These are phyloP conservation scores for Bombus confusus DNA, from an alignment of 1,140 invertebrate genomes.

Conservation along the genomic window DNA sequence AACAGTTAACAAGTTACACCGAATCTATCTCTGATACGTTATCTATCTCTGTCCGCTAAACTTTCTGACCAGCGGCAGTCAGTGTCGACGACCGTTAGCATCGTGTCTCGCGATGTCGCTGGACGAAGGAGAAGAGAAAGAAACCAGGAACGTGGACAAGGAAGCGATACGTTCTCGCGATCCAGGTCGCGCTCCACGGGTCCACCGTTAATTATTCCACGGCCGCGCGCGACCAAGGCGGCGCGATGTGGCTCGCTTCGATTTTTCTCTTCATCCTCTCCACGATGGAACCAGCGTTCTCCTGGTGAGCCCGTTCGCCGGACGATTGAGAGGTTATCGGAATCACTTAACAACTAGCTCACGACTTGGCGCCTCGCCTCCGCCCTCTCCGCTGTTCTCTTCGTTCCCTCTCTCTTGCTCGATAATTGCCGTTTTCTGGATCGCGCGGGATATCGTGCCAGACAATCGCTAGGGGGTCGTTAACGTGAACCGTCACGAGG, in stretches of 20 bases:
- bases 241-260: slow-evolving; percentile 59
- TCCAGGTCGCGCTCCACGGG: slow-evolving; percentile 71
- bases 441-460: slow-evolving; percentile 65
- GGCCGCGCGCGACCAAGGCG: slow-evolving; percentile 69
- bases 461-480: slow-evolving; percentile 68
- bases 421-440: slow-evolving; percentile 78
- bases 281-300: slow-evolving; percentile 49
- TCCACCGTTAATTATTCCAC: slow-evolving; percentile 80
- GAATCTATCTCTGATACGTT: neutral
- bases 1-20: neutral
- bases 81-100: slow-evolving; percentile 70
- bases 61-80: neutral
- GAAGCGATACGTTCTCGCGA: slow-evolving; percentile 74
- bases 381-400: slow-evolving; percentile 51
- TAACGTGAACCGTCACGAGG: slow-evolving; percentile 72
- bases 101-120: slow-evolving; percentile 62
- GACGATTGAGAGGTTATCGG: slow-evolving; percentile 81
- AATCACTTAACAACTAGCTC: slow-evolving; percentile 80
- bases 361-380: slow-evolving; percentile 79
- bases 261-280: slow-evolving; percentile 54
- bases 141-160: slow-evolving; percentile 58
- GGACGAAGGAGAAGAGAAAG: slow-evolving; percentile 41
- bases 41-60: neutral
- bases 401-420: slow-evolving; percentile 60
- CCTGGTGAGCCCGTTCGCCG: slow-evolving; percentile 61